phyloP scores from a whole-genome alignment of 2,797 vertebrate genomes.

The Anas bernieri region DNA sequence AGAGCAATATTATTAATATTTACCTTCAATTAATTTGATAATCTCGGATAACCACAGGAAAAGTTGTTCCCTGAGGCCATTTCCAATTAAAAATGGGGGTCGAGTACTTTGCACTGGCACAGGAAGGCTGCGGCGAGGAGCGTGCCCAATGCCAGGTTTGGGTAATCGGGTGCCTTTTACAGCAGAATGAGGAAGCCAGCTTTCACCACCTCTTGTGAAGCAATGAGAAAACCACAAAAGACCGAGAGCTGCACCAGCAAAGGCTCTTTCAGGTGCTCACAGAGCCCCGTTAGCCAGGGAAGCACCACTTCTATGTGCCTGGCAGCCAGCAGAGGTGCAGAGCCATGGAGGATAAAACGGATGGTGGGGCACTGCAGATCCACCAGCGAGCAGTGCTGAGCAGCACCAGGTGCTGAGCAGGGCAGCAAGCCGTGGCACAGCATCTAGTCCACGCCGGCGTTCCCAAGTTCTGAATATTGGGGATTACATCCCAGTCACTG shows the following conservation, averaged over 20 bases:
- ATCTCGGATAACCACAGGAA: not conserved
- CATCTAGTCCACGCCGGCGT: not conserved
- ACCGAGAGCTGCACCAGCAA: not conserved
- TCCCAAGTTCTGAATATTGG: not conserved
- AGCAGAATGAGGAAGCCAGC: not conserved
- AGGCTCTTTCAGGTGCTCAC: not conserved
- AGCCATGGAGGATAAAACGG: accelerated
- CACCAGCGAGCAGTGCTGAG: not conserved
- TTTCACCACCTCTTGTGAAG: not conserved
- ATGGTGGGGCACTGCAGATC: not conserved
- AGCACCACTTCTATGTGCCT: too few species aligned
- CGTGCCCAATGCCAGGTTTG: not conserved
- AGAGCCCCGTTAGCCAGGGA: too few species aligned
- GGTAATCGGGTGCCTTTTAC: not conserved
- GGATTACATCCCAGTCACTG: not conserved
- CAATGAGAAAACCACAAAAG: not conserved
- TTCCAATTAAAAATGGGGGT: not conserved
- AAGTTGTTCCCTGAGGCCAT: not conserved
- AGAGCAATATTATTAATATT: not conserved
- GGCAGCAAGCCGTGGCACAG: not conserved
- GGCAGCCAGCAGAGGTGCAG: not conserved
- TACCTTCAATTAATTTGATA: not conserved
- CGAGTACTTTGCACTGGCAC: not conserved
- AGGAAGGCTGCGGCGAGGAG: not conserved
- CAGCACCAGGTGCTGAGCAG: not conserved